Percentiles rank a stretch among this genome's conserved stretches.
Evolutionary conservation across 1,140 invertebrate genomes (phyloP).

Genomic region (honey bee (Apis mellifera)): Amel_HAv3.1 CM009939.2:290501-291000

Average conservation of each 20-base stretch:
- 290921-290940: background rate
- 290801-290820: background rate
- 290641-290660: background rate
- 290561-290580: background rate
- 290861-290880: background rate
- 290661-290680: background rate
- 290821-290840: background rate
- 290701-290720: constrained; percentile 7
- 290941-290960: background rate
- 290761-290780: background rate
- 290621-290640: background rate
- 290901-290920: background rate
- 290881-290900: background rate
- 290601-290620: background rate
- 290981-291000: background rate
- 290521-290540: background rate
- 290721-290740: constrained; percentile 41
- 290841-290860: background rate
- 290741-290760: background rate
- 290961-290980: background rate
- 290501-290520: background rate
- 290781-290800: constrained; percentile 46
- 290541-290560: too few species aligned
- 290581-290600: constrained; percentile 20
- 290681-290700: constrained; percentile 16